phyloP scores from a whole-genome alignment of 2,113 vertebrate genomes.

The Bettongia penicillata region DNA sequence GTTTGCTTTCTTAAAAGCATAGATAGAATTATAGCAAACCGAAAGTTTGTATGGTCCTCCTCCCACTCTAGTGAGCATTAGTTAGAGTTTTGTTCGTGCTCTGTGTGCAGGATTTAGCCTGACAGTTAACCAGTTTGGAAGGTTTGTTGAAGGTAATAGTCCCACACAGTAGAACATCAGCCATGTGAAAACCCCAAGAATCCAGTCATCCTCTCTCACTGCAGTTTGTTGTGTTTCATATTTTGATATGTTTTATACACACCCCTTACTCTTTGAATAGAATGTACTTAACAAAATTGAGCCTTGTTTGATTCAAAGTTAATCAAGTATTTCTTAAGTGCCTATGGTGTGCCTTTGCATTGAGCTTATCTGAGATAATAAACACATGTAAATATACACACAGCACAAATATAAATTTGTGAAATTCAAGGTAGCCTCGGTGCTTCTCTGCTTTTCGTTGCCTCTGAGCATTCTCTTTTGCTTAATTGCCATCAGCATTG shows the following conservation, averaged over 20 bases:
- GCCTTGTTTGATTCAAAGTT: background rate
- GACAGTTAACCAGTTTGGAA: slow-evolving; percentile 5
- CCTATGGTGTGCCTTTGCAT: background rate
- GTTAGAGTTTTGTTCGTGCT: background rate
- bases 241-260: background rate
- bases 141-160: background rate
- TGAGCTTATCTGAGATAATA: background rate
- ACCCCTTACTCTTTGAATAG: background rate
- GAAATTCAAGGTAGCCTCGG: background rate
- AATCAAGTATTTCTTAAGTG: background rate
- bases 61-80: background rate
- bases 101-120: background rate
- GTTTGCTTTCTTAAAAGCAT: slow-evolving; percentile 22
- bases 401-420: background rate
- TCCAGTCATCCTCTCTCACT: background rate
- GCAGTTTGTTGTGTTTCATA: background rate
- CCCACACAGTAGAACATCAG: background rate
- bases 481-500: background rate
- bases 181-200: background rate
- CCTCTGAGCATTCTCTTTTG: background rate
- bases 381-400: background rate
- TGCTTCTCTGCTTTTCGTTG: background rate
- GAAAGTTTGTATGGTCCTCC: background rate
- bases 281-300: background rate
- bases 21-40: slow-evolving; percentile 12